These are phyloP conservation scores for Apodemus speciosus DNA, from an alignment of 2,113 vertebrate species.

Conservation along the genomic window DNA sequence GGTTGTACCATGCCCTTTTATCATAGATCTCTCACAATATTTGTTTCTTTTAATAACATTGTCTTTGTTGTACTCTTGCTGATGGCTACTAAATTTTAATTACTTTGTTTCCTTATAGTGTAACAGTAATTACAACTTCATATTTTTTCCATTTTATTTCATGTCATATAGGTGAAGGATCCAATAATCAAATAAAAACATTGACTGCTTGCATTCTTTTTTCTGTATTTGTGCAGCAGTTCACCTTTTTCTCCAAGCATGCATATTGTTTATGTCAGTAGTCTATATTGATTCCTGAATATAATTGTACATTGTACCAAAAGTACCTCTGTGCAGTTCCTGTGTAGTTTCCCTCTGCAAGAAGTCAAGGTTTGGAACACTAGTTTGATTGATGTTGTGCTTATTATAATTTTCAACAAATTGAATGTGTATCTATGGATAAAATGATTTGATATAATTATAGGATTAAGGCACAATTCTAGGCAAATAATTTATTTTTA, in stretches of 20 bases:
- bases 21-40: no score
- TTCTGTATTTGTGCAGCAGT: constrained; percentile 90
- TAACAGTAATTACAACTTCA: constrained; percentile 81
- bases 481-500: constrained; percentile 53
- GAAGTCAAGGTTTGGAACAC: constrained; percentile 78
- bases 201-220: constrained; percentile 91
- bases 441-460: constrained; percentile 74
- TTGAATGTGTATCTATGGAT: constrained; percentile 78
- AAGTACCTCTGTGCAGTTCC: constrained; percentile 84
- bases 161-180: constrained; percentile 89
- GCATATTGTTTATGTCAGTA: constrained; percentile 91
- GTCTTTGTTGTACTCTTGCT: neutral
- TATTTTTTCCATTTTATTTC: constrained; percentile 70
- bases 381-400: constrained; percentile 73
- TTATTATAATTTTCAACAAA: constrained; percentile 81
- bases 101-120: neutral
- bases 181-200: constrained; percentile 90
- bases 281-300: constrained; percentile 88
- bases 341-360: constrained; percentile 72
- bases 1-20: neutral
- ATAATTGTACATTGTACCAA: constrained; percentile 86
- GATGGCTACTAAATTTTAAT: neutral
- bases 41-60: neutral
- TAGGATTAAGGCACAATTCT: constrained; percentile 57
- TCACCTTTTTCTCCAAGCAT: constrained; percentile 89